Base-by-base conservation (phyloP, 92 coral and sea anemone genomes). In the Paragorgia papillata region DNA sequence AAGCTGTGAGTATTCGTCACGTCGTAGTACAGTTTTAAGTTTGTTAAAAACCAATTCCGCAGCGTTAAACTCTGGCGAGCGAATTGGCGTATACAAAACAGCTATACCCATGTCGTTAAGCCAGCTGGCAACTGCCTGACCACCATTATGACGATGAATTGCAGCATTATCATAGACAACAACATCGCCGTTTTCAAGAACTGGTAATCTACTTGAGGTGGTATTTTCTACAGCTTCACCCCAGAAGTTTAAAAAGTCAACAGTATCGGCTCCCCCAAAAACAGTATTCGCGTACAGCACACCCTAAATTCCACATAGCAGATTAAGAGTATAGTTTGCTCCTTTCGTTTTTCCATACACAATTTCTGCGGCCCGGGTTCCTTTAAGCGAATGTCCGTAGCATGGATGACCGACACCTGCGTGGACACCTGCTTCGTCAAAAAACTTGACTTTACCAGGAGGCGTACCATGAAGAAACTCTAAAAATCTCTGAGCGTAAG, bases 41-140 rank as follows among this genome's bases (percentile, higher is more conserved):
- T 87, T 83, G 65, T 79, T 87, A 40, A 83, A 87, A 50, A 74
- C 80, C 54, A 54, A 73, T 61, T 85, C 89, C 22, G 85, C 89
- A 24, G 69, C 85, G 73, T 80, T 80, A 65, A 85, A 85, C 62
- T 85, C 82, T 20, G 85, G 85, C 28, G 85, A 85, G 44, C 82
- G 85, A 28, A 75, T 80, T 37, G 82, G 85, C 55, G 82, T 79
- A 46, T 68, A 79, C 32, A 86, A 32, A 35, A 86, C 71, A 62
- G 71, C 57, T 69, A 85, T 73, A 22, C 81, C 84, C 73, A 76
- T 82, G 29, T 69, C 84, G 66, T 69, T 71, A 4, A 82, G 87
- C 82, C 90, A 79, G 66, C 82, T 55, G 22, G 80, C 82, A 51
- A 82, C 59, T 51, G 74, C 57, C 6, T 51, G n/a, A n/a, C n/a